Conservation (phyloP, 2,113 vertebrate species). For the Azemiops feae region DNA sequence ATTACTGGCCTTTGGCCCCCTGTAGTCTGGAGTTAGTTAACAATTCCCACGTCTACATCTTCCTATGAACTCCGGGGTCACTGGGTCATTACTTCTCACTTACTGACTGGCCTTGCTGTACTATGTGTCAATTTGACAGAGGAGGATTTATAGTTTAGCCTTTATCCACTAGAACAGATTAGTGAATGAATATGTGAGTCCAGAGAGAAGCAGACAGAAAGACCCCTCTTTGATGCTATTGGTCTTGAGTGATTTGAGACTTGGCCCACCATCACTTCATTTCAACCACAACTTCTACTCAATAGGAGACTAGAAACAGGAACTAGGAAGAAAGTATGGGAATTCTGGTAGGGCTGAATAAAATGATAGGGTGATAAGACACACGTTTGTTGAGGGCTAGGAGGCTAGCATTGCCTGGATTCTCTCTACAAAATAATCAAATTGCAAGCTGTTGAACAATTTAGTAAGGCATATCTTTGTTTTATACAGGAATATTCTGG, state of each 20-base stretch:
- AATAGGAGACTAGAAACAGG: background rate
- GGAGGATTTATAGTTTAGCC: constrained; percentile 55
- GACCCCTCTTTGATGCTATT: background rate
- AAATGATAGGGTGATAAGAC: background rate
- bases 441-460: background rate
- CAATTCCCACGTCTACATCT: constrained; percentile 2
- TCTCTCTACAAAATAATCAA: background rate
- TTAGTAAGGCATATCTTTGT: background rate
- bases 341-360: background rate
- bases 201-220: background rate
- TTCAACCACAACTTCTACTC: background rate
- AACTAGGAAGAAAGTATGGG: background rate
- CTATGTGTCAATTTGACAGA: constrained; percentile 38
- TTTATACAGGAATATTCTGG: background rate
- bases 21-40: background rate
- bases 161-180: constrained; percentile 58
- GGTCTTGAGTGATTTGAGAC: constrained; percentile 2
- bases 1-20: background rate
- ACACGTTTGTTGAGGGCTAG: background rate
- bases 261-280: background rate
- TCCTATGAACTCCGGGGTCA: background rate
- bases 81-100: background rate
- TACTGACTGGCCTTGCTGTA: rapidly evolving
- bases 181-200: background rate
- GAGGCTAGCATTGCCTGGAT: background rate